Base-by-base conservation (phyloP, 1,140 invertebrate species). In the Tetramorium simillimum region DNA sequence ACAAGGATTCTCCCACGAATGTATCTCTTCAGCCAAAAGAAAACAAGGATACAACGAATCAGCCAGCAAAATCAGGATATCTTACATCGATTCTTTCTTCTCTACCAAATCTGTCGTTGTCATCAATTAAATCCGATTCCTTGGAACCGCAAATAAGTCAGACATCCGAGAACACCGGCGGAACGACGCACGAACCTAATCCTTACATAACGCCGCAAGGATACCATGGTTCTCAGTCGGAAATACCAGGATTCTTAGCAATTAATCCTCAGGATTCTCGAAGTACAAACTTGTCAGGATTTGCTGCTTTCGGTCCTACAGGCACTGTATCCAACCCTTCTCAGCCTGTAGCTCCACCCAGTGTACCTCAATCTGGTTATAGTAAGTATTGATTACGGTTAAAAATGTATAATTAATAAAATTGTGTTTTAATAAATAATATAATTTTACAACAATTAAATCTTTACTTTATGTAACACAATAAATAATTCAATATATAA, bases 51-150 rank as follows among this genome's bases (percentile, higher is more conserved):
- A 67, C 89, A 21, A 14, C 73, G 21, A 80, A 37, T 60, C 91
- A 93, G n/a, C 76, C 91, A 10, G 85, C 82, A 53, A 94, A 92
- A 49, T 92, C 92, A 62, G 86, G 94, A 49, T 95, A 95, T 49
- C 92, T 95, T 49, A 93, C 94, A 7, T 94, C 94, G 3, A 93
- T 95, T 24, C 73, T 95, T 0, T 95, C 94, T 0, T 95, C 95
- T 4, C 58, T 95, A 40, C 94, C 94, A 12, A 95, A 94, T 76
- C 87, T 95, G 40, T 93, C 94, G 1, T 65, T 95, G 33, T 91
- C 92, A 16, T 91, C 92, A 10, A 92, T 80, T 53, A 94, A 88
- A 84, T 88, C 76, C 28, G 93, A 92, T 56, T 62, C 63, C 0
- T 49, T 58, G 16, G 82, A 16, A 65, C 28, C 85, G 3, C 87